phyloP scores from a whole-genome alignment of 2,113 vertebrate genomes.

The Hippocampus guttulatus region DNA sequence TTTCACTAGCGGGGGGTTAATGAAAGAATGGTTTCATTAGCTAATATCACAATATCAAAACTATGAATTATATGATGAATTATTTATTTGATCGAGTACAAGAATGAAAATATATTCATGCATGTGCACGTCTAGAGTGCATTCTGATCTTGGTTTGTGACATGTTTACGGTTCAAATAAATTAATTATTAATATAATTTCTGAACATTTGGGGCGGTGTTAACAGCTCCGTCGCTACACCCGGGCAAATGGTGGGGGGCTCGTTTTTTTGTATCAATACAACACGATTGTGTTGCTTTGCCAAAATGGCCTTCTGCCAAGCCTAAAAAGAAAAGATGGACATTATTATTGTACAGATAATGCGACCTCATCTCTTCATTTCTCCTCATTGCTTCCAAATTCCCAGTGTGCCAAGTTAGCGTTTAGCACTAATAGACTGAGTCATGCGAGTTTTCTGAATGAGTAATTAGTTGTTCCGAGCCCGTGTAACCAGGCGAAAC shows the following conservation, averaged over 20 bases:
- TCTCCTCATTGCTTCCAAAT: not conserved
- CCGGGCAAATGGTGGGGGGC: too few species aligned
- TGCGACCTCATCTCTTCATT: not conserved
- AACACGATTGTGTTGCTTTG: not conserved
- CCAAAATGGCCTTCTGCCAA: not conserved
- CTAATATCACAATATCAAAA: not conserved
- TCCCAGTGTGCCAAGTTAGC: not conserved
- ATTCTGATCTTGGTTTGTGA: too few species aligned
- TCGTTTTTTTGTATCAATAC: not conserved
- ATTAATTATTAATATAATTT: too few species aligned
- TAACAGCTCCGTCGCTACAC: too few species aligned
- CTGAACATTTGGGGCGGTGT: too few species aligned
- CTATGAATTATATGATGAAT: not conserved
- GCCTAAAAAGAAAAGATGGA: not conserved
- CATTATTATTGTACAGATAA: not conserved
- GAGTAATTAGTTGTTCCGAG: constrained; percentile 12
- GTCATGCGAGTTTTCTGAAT: constrained; percentile 7
- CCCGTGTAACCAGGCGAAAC: constrained; percentile 1
- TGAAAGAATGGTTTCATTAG: not conserved
- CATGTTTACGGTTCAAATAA: too few species aligned
- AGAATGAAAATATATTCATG: not conserved
- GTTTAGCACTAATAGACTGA: not conserved
- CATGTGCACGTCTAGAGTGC: too few species aligned
- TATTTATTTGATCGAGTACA: not conserved
- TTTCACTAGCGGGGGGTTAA: not conserved